Evolutionary conservation across 2,113 vertebrate genomes (phyloP).

Genomic region (Speoplatyrhinus poulsoni): DNA sequence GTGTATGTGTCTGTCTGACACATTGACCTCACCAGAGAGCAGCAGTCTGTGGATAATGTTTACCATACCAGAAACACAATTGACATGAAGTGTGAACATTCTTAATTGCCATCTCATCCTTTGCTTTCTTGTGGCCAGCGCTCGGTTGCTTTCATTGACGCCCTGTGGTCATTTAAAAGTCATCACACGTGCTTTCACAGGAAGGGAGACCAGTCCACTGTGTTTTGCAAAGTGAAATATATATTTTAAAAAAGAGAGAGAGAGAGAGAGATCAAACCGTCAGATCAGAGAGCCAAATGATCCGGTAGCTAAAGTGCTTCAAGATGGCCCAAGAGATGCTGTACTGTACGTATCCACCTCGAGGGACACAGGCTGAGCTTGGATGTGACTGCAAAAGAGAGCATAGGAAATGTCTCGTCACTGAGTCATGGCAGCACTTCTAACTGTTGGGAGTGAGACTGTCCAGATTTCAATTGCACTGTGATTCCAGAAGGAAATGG

Average conservation of each 20-base stretch:
- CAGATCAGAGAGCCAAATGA: constrained; percentile 55
- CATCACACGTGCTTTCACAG: constrained; percentile 38
- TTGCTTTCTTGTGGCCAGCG: constrained; percentile 49
- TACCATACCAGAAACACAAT: constrained; percentile 38
- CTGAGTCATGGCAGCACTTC: constrained; percentile 63
- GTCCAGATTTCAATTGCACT: constrained; percentile 55
- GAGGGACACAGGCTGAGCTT: constrained; percentile 36
- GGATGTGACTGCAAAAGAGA: constrained; percentile 27
- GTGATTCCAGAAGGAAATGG: constrained; percentile 55
- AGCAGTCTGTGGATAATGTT: constrained; percentile 38
- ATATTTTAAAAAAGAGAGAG: not conserved
- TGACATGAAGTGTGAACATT: constrained; percentile 36
- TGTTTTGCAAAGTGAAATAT: constrained; percentile 44
- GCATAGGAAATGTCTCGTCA: constrained; percentile 61
- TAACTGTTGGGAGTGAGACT: constrained; percentile 52
- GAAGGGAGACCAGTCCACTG: constrained; percentile 38
- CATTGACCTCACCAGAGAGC: constrained; percentile 26
- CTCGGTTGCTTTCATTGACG: constrained; percentile 40
- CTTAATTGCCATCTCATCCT: constrained; percentile 40
- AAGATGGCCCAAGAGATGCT: constrained; percentile 53
- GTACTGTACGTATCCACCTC: constrained; percentile 42
- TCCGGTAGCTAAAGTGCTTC: constrained; percentile 69
- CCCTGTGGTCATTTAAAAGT: constrained; percentile 31
- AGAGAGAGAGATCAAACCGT: constrained; percentile 51
- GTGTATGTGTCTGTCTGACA: constrained; percentile 7